Evolutionary conservation across 2,888 invertebrate genomes (phyloP), one percentile per base, ranked within the genome.

Genomic region (Drosophila bunnanda): DNA sequence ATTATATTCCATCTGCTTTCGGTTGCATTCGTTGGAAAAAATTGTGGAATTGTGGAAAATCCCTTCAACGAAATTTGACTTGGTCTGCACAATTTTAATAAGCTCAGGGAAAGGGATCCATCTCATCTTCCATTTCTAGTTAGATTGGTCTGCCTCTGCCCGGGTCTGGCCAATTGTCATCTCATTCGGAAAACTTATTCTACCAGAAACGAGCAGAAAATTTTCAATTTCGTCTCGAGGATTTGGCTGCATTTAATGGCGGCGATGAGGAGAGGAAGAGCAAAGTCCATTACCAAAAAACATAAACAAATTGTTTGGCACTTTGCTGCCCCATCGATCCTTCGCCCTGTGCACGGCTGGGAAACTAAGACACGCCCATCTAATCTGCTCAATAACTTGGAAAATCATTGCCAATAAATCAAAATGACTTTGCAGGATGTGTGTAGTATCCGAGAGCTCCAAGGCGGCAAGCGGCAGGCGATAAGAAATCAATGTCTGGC

Each of bases 311-410:
- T 89, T 89, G 86, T 82, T 82, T 89, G 70, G 66, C 79, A 73
- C 73, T 80, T 65, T 36, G 64, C 52, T 17, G 52, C 10, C 28
- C 36, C 22, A 13, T 53, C 53, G 53, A 15, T 50, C 32, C 50
- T 32, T 53, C 53, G 53, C 22, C 53, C 58, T 22, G 12, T n/a
- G 17, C 17, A 30, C 58, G 53, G 53, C 34, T 61, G 72, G 75
- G 77, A 72, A 88, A 83, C 80, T 69, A 89, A 82, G 78, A 77
- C 75, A 66, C 87, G 87, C 80, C 81, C 88, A 88, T 76, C 77
- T 88, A 90, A 91, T 89, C 91, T 89, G 90, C 82, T 91, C 91
- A 91, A 91, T 91, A 91, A 89, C 88, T 89, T 90, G 90, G 90
- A 91, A 91, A 91, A 91, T 91, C 89, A 89, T 87, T 88, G 84